Conservation (phyloP, 2,888 invertebrate genomes). For the Hypomecis atomaria region DNA sequence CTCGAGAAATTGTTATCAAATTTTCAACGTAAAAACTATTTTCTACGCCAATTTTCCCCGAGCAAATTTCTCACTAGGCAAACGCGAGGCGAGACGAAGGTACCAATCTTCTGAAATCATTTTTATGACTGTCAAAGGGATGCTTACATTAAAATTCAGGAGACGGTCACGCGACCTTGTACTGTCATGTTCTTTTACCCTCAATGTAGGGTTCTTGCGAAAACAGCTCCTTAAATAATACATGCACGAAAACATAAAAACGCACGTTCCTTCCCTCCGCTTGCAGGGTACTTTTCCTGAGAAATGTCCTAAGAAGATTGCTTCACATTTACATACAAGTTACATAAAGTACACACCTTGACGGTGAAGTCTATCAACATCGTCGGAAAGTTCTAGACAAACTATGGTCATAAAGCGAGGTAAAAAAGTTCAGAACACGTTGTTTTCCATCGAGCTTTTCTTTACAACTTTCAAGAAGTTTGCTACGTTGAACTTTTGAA, state of each 20-base stretch:
- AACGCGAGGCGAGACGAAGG: conserved; percentile 39
- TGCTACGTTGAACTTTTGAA: conserved; percentile 24
- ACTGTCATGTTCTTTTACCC: conserved; percentile 57
- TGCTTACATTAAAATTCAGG: conserved; percentile 78
- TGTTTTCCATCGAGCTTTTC: conserved; percentile 37
- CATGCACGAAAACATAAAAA: conserved; percentile 47
- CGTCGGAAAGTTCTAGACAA: conserved; percentile 35
- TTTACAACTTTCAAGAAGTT: conserved; percentile 27
- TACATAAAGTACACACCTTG: conserved; percentile 20
- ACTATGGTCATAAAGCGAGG: conserved; percentile 40
- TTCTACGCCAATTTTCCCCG: conserved; percentile 1
- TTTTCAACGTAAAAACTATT: background rate
- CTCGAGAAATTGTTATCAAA: background rate
- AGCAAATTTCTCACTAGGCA: conserved; percentile 18
- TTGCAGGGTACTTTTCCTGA: conserved; percentile 37
- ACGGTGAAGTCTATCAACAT: conserved; percentile 32
- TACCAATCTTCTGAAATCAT: conserved; percentile 67
- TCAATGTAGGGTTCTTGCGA: conserved; percentile 55
- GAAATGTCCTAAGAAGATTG: conserved; percentile 38
- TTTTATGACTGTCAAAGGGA: conserved; percentile 79
- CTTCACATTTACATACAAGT: conserved; percentile 37
- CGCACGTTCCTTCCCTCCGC: conserved; percentile 37
- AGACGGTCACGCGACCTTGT: conserved; percentile 74
- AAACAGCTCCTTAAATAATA: conserved; percentile 53
- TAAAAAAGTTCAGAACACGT: conserved; percentile 36